Evolutionary conservation across 2,888 invertebrate species (phyloP), one percentile per base, ranked within the genome.

Genomic region (Synergus gifuensis): DNA sequence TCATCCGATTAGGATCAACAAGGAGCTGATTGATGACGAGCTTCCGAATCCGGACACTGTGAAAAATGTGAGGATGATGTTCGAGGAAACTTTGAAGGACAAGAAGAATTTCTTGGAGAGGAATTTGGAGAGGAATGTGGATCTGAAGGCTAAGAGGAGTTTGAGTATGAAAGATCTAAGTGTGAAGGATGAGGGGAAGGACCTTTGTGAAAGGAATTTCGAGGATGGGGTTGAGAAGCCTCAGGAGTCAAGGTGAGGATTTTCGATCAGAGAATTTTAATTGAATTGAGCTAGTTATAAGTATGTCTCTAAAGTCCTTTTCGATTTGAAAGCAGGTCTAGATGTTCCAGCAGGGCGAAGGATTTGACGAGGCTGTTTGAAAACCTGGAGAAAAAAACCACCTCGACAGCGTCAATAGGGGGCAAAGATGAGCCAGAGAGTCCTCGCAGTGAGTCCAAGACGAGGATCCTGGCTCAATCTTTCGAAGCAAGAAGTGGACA

Each of bases 21-120:
- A 96, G 85, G 97, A 97, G 92, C 94, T 97, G 28, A 96, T 96
- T 83, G 97, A 97, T 89, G 97, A 97, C 85, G 98, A 98, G 92
- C 93, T 98, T 69, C 98, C 98, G 1, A 96, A 97, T 91, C 97
- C 97, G 2, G 97, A 98, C 87, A 97, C 97, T 0, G 98, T 98
- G 1, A 95, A 96, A 86, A 96, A 96, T 92, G 97, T 97, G 2
- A 94, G 97, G 63, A 95, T 96, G 89, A 94, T 97, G 89, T 98
- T 98, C 90, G 97, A 98, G 93, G 95, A 94, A 83, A 95, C 94
- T 1, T 91, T 95, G 67, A 94, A 94, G 89, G 93, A 93, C 92
- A 94, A 94, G 87, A 94, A 91, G 44, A 78, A 79, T 4, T 78
- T 85, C 4, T 36, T 36, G 36, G 36, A 5, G 86, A 94, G 91